Conservation (phyloP, 1,140 invertebrate genomes). For the Drosophila mauritiana region DNA sequence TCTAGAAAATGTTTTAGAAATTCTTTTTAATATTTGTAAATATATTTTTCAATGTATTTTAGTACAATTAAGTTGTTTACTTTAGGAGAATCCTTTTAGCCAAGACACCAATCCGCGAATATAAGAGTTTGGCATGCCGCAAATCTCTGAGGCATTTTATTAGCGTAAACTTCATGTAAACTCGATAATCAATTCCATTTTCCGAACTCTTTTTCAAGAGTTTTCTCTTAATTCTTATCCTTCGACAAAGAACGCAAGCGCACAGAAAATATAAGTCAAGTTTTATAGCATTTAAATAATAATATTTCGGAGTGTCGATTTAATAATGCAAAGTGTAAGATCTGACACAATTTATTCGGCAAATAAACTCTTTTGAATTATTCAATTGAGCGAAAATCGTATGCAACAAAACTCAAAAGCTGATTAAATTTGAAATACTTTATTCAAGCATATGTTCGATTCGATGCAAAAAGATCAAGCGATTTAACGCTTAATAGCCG, state of each 20-base stretch:
- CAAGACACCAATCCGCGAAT: conserved; percentile 24
- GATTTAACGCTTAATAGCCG: conserved; percentile 12
- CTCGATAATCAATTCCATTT: conserved; percentile 38
- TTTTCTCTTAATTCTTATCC: conserved; percentile 14
- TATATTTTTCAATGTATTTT: background rate
- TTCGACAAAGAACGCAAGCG: background rate
- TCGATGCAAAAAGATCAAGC: background rate
- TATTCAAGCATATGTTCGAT: no score
- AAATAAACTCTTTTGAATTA: no score
- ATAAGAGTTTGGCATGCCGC: conserved; percentile 50
- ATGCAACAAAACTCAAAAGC: no score
- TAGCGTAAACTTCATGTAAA: conserved; percentile 37
- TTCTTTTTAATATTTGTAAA: no score
- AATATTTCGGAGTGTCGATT: background rate
- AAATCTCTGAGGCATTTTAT: conserved; percentile 58
- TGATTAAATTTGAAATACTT: background rate
- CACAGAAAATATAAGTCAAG: background rate
- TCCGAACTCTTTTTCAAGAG: background rate
- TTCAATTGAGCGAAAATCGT: no score
- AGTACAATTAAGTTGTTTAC: background rate
- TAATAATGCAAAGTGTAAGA: no score
- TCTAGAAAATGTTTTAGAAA: no score
- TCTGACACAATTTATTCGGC: no score
- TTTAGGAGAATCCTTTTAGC: conserved; percentile 13
- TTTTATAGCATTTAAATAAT: background rate